These are phyloP conservation scores for Platycheirus rosarum DNA, from an alignment of 2,888 invertebrate species.

Conservation along the genomic window DNA sequence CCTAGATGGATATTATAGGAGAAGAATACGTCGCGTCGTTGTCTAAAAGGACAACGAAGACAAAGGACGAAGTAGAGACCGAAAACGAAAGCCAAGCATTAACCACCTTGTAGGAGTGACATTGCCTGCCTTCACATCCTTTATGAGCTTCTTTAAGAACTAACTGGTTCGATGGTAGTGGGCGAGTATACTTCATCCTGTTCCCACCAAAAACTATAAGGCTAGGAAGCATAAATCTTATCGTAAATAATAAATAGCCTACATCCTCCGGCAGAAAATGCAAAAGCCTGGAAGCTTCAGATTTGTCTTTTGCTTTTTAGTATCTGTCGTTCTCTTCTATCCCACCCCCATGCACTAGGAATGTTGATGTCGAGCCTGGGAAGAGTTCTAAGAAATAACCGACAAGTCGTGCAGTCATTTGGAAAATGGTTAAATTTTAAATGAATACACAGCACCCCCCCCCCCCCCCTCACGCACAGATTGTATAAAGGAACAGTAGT, in stretches of 20 bases:
- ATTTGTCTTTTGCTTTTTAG: slow-evolving; percentile 49
- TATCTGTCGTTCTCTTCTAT: not conserved
- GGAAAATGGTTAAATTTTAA: slow-evolving; percentile 64
- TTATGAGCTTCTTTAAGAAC: slow-evolving; percentile 62
- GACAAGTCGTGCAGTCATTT: slow-evolving; percentile 59
- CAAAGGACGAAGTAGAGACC: not conserved
- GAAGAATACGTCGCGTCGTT: not conserved
- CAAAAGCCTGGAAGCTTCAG: slow-evolving; percentile 48
- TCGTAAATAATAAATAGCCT: slow-evolving; percentile 68
- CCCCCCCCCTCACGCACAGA: too few species aligned
- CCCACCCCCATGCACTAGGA: not conserved
- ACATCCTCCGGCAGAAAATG: slow-evolving; percentile 45
- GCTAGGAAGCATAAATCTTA: slow-evolving; percentile 61
- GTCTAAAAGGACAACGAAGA: slow-evolving; percentile 4
- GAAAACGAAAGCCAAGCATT: slow-evolving; percentile 5
- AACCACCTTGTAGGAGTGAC: slow-evolving; percentile 53
- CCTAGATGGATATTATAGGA: too few species aligned
- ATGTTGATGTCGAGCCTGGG: slow-evolving; percentile 8
- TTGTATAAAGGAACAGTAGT: slow-evolving; percentile 28
- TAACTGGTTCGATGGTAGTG: not conserved
- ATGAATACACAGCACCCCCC: slow-evolving; percentile 49
- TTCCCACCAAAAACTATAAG: slow-evolving; percentile 21
- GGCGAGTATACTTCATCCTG: not conserved
- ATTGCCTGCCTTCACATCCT: slow-evolving; percentile 51
- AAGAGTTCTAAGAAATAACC: slow-evolving; percentile 26